These are phyloP conservation scores for Siniperca undulata DNA, from an alignment of 2,797 vertebrate genomes.

Conservation along the genomic window DNA sequence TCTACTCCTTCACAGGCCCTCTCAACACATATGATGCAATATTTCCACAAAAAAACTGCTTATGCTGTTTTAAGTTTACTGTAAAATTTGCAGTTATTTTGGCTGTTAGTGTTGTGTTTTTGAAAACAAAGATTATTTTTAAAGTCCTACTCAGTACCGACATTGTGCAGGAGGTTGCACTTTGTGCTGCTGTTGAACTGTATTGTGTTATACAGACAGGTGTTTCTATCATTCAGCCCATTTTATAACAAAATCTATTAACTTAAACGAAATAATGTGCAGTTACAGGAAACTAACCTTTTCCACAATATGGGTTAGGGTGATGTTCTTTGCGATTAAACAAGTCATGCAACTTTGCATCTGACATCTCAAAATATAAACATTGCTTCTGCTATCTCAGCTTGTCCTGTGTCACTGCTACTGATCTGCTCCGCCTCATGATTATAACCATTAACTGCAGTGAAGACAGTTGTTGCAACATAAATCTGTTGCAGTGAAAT, in stretches of 20 bases:
- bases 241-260: background rate
- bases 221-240: background rate
- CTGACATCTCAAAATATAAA: background rate
- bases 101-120: too few species aligned
- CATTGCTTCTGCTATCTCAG: background rate
- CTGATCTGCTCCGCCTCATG: background rate
- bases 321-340: background rate
- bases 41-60: too few species aligned
- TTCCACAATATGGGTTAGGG: too few species aligned
- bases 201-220: background rate
- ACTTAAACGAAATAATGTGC: background rate
- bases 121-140: too few species aligned
- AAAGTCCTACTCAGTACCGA: too few species aligned
- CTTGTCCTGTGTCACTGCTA: background rate
- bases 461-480: background rate
- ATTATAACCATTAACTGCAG: constrained; percentile 5
- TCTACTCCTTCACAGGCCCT: too few species aligned
- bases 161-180: background rate
- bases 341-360: background rate
- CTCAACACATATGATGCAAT: too few species aligned
- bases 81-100: too few species aligned
- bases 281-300: background rate
- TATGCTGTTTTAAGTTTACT: too few species aligned
- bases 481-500: background rate
- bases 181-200: background rate